These are phyloP conservation scores for Papilio elwesi DNA, from an alignment of 2,888 invertebrate species.

Conservation along the genomic window DNA sequence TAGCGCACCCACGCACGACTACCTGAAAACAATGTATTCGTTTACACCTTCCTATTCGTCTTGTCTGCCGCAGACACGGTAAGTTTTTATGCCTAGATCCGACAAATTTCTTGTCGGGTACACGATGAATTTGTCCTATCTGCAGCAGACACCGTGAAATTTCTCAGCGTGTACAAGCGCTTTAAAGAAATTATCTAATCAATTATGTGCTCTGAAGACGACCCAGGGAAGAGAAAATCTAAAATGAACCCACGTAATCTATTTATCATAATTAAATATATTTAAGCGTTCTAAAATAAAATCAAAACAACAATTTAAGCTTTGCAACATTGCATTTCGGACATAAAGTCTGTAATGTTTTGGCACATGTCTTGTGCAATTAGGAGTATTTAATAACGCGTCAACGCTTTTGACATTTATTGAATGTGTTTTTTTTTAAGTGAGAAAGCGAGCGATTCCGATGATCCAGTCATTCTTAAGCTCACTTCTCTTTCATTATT, in stretches of 20 bases:
- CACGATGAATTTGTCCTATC: no score
- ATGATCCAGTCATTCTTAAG: no score
- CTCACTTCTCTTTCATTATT: no score
- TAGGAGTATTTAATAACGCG: not conserved
- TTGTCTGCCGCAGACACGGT: no score
- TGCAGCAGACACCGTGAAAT: no score
- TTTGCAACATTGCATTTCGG: slow-evolving; percentile 12
- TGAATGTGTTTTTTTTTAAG: not conserved
- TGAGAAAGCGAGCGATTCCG: no score
- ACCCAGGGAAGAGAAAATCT: not conserved
- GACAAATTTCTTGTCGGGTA: no score
- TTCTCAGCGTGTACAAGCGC: no score
- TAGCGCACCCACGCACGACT: no score
- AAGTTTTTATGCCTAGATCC: no score
- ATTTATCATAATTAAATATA: slow-evolving; percentile 12
- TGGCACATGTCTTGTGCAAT: slow-evolving; percentile 8
- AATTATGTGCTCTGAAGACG: not conserved
- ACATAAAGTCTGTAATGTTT: not conserved
- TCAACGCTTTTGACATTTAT: not conserved
- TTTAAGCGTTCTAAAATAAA: slow-evolving; percentile 12
- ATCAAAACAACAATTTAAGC: not conserved
- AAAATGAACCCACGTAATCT: not conserved
- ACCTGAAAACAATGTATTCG: no score
- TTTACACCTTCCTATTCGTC: no score
- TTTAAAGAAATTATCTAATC: not conserved